phyloP scores from a whole-genome alignment of 2,797 vertebrate species.

The Zenarchopterus dispar region DNA sequence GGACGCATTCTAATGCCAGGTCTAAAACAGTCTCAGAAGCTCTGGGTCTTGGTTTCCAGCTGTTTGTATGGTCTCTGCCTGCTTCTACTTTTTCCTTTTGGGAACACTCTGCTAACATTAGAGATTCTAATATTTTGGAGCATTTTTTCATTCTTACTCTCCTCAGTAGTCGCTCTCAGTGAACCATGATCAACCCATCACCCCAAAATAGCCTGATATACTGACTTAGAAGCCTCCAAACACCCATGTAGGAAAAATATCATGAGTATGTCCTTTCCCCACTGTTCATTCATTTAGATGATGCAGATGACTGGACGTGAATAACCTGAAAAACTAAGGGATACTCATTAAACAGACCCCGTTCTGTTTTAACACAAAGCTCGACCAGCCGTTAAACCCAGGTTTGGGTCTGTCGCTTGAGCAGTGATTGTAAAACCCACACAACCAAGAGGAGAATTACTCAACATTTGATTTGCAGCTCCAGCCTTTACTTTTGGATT shows the following conservation, averaged over 20 bases:
- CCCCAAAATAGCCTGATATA: background rate
- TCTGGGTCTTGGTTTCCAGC: too few relatives aligned
- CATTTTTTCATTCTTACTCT: too few relatives aligned
- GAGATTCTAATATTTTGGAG: too few relatives aligned
- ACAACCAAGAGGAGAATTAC: constrained; percentile 6
- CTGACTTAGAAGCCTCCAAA: background rate
- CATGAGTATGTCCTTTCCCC: constrained; percentile 27
- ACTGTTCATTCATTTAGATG: constrained; percentile 50
- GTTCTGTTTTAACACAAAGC: constrained; percentile 32
- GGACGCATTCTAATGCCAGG: too few relatives aligned
- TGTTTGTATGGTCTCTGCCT: too few relatives aligned
- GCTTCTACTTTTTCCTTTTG: too few relatives aligned
- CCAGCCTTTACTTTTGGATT: constrained; percentile 17
- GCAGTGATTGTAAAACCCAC: background rate
- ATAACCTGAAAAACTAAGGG: constrained; percentile 16
- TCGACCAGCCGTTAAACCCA: constrained; percentile 36
- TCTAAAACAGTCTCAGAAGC: too few relatives aligned
- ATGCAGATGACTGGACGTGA: constrained; percentile 45
- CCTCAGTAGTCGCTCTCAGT: constrained; percentile 22
- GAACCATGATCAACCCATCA: constrained; percentile 36
- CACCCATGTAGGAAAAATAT: constrained; percentile 22
- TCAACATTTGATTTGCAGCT: constrained; percentile 10
- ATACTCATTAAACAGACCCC: constrained; percentile 55
- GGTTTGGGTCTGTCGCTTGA: constrained; percentile 11
- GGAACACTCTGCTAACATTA: too few relatives aligned